phyloP scores from a whole-genome alignment of 2,797 vertebrate genomes.

The Naso thynnoides region DNA sequence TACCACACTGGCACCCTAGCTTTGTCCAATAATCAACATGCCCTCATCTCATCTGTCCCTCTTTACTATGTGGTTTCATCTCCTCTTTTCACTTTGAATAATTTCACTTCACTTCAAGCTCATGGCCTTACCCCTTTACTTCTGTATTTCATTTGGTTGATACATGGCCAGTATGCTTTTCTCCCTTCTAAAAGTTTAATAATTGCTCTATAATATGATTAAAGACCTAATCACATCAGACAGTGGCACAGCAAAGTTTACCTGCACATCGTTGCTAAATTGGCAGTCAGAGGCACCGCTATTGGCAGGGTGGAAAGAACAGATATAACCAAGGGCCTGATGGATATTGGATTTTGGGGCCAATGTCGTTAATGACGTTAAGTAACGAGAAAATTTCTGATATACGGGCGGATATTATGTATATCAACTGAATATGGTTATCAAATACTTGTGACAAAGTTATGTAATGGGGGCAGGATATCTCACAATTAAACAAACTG shows the following conservation, averaged over 20 bases:
- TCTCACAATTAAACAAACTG: too few relatives aligned
- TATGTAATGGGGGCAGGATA: too few relatives aligned
- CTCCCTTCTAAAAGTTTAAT: background rate
- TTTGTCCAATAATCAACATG: constrained; percentile 52
- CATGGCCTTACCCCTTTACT: background rate
- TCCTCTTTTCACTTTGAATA: constrained; percentile 14
- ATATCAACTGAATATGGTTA: too few relatives aligned
- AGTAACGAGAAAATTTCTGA: too few relatives aligned
- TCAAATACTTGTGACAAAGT: too few relatives aligned
- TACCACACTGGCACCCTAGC: constrained; percentile 23
- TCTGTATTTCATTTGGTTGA: background rate
- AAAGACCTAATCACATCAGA: background rate
- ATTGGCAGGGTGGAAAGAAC: background rate
- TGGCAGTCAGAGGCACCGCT: too few relatives aligned
- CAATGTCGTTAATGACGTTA: too few relatives aligned
- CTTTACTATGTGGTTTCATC: constrained; percentile 28
- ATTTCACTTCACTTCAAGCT: constrained; percentile 9
- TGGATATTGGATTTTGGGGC: too few relatives aligned
- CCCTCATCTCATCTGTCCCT: constrained; percentile 37
- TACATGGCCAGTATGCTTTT: background rate
- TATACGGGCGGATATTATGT: too few relatives aligned
- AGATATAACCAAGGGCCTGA: background rate
- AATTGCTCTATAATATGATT: constrained; percentile 15
- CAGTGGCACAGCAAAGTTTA: background rate
- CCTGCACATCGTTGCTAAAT: too few relatives aligned